Base-by-base conservation (phyloP, 2,797 vertebrate species). In the Myotis pilosus region DNA sequence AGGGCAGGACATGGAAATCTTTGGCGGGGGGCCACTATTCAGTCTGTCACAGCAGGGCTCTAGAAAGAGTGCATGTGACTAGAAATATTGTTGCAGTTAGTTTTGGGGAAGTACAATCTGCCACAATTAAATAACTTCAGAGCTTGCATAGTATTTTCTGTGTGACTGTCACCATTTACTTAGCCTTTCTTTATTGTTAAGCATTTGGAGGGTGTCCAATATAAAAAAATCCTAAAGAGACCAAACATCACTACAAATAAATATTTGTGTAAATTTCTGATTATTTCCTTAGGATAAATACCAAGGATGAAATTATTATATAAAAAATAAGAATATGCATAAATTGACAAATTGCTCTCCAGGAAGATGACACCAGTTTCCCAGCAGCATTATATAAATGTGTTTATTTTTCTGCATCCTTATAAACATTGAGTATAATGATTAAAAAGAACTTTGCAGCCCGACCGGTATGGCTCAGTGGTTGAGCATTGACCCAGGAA, bases 111-210 rank as follows among this genome's bases (percentile, higher is more conserved):
- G 47, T 72, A n/a, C 3, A 44, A 4, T 53, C 47, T 79, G 20
- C 41, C 20, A 16, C 7, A 44, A 33, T 74, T 75, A 80, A 74
- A 36, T 74, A 60, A 80, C 44, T 71, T 82, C 19, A 64, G 68
- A 76, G 79, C 60, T 81, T 80, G 36, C 23, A 11, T 10, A 49
- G 13, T 44, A 33, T 84, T 91, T 87, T 84, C 23, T 60, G 19
- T 30, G 23, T 41, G n/a, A 20, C 30, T 41, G 4, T 76, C n/a
- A 55, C 22, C 3, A 69, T 81, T 83, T 80, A 47, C 13, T 66
- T 92, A 81, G 28, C 33, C 6, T 93, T 94, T 84, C 33, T 81
- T 76, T 55, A 55, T 38, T 87, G 38, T 82, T 91, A 87, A 87
- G 33, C 19, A 71, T 76, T 64, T 87, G 57, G 68, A 53, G 8